Conservation (phyloP, 2,888 invertebrate species). For the Coelinius sp. region DNA sequence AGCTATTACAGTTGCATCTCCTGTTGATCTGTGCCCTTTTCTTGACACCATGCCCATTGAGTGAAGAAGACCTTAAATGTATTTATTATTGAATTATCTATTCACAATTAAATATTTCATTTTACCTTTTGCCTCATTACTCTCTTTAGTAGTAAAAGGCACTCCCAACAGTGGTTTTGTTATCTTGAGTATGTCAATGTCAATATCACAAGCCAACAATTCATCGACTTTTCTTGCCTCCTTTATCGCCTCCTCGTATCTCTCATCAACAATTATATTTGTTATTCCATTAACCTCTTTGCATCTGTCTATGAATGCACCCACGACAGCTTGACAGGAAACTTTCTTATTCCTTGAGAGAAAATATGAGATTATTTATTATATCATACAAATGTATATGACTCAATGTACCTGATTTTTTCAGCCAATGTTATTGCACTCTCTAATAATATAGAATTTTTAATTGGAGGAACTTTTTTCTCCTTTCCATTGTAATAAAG, state of each 20-base stretch:
- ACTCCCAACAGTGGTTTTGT: constrained; percentile 89
- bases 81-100: background rate
- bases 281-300: constrained; percentile 81
- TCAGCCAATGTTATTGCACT: constrained; percentile 80
- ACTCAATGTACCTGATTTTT: constrained; percentile 74
- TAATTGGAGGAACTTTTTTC: constrained; percentile 67
- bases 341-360: constrained; percentile 72
- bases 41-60: constrained; percentile 80
- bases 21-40: constrained; percentile 75
- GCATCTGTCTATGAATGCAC: constrained; percentile 83
- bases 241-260: constrained; percentile 83
- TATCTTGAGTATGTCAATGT: constrained; percentile 77
- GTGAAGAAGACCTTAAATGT: constrained; percentile 72
- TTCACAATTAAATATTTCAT: constrained; percentile 24
- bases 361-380: background rate
- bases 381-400: background rate
- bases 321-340: constrained; percentile 80
- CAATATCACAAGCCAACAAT: constrained; percentile 74
- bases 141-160: constrained; percentile 94
- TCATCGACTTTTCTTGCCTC: constrained; percentile 84
- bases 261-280: constrained; percentile 87
- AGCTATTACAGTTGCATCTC: constrained; percentile 86
- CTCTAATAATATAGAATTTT: constrained; percentile 72
- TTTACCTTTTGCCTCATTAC: constrained; percentile 81
- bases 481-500: constrained; percentile 68